Conservation (phyloP, 2,888 invertebrate species). For the Aspidiotus rigidus region DNA sequence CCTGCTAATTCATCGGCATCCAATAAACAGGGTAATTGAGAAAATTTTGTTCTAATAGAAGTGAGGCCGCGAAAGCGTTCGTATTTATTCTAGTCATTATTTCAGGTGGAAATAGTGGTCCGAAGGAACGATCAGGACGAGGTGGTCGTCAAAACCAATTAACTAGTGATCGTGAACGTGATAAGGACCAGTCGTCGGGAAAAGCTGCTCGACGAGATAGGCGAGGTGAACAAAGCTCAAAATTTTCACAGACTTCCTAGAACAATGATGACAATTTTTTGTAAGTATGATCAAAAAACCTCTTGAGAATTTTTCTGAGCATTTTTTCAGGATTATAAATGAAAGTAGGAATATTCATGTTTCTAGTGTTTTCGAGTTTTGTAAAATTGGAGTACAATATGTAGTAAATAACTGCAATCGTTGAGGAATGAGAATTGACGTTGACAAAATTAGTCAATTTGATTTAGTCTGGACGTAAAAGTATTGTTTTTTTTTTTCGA, state of each 20-base stretch:
- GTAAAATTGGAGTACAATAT: no score
- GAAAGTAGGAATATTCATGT: no score
- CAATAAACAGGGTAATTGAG: slow-evolving; percentile 21
- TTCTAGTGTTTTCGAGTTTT: no score
- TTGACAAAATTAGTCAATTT: no score
- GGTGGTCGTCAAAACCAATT: slow-evolving; percentile 24
- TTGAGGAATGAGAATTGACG: no score
- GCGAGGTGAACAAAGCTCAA: slow-evolving; percentile 23
- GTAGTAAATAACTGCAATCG: no score
- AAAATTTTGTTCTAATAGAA: neutral
- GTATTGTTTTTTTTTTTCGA: no score
- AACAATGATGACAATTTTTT: neutral
- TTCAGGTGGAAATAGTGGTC: neutral
- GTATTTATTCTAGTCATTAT: neutral
- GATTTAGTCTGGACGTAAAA: no score
- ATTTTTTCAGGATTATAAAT: no score
- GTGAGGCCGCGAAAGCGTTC: no score
- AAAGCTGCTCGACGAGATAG: slow-evolving; percentile 23
- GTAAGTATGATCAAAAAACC: neutral
- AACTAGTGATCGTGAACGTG: slow-evolving; percentile 20
- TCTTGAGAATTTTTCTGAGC: no score
- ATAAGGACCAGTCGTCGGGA: slow-evolving; percentile 23
- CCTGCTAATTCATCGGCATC: slow-evolving; percentile 8
- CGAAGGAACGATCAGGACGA: slow-evolving; percentile 15
- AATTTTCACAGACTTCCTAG: slow-evolving; percentile 25